Base-by-base conservation (phyloP, 1,140 invertebrate genomes). In the Trichomalopsis sarcophagae region DNA sequence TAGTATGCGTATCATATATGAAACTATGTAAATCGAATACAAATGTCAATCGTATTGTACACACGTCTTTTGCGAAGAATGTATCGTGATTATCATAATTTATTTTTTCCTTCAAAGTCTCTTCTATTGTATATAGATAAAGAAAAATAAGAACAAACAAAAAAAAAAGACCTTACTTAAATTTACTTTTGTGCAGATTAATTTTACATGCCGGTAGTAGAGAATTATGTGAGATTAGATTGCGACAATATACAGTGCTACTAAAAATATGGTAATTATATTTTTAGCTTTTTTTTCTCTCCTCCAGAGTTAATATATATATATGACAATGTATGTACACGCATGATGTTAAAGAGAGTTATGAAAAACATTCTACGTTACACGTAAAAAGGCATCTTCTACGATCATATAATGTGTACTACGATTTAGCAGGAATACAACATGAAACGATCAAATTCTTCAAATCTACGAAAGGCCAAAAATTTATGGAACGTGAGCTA, bases 201-300 rank as follows among this genome's bases (percentile, higher is more conserved):
- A 81, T 81, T 44, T 68, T 75, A 85, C 84, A 81, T 85, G 84
- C 78, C 79, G 78, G 73, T 81, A 84, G 62, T 80, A 44, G 73
- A 71, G 50, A 55, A 80, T 23, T 62, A 62, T 55, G 84, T 85
- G 84, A 62, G 21, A 85, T 76, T 81, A 81, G 36, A 85, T 85
- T 85, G 84, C 73, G 76, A 81, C 73, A 85, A 81, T 85, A 76
- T 81, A 85, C 78, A 85, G 84, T 85, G 79, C 84, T 81, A 44
- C 84, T 85, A 81, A 81, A 74, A 85, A 85, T 85, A 85, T 85
- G 84, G 84, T 85, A 85, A 85, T 85, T 85, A 81, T 85, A 74
- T 66, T 55, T 68, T 75, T 40, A 84, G 55, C 79, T 13, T 79
- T 44, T 75, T 76, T 66, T 75, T 68, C 50, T 55, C 36, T 74